Conservation (phyloP, 2,888 invertebrate species). For the Athalia rosae region DNA sequence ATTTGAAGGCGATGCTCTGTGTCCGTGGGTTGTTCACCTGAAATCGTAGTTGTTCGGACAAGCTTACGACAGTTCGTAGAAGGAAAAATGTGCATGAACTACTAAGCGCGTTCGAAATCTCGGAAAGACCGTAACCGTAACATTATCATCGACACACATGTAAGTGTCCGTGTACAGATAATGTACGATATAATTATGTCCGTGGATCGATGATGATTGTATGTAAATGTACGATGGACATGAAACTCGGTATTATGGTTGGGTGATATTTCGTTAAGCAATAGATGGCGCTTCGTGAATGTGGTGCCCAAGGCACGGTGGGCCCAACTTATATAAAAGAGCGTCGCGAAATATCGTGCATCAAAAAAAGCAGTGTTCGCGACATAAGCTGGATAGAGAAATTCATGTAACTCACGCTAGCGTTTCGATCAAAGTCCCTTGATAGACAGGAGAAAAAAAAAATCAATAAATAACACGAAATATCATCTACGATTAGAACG, state of each 20-base stretch:
- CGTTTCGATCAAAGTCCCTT: background rate
- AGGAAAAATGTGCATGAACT: too few relatives aligned
- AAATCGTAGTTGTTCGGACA: too few relatives aligned
- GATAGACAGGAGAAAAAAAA: background rate
- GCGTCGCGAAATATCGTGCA: conserved; percentile 24
- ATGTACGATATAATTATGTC: background rate
- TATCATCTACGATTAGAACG: too few relatives aligned
- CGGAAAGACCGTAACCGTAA: too few relatives aligned
- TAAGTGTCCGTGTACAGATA: too few relatives aligned
- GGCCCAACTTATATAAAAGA: conserved; percentile 1
- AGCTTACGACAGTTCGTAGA: too few relatives aligned
- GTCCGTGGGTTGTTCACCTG: too few relatives aligned
- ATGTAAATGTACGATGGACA: background rate
- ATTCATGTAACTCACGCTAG: too few relatives aligned
- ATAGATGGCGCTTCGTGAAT: conserved; percentile 5
- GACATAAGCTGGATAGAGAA: background rate
- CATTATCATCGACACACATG: too few relatives aligned
- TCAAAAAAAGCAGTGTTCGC: conserved; percentile 19
- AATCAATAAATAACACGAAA: too few relatives aligned
- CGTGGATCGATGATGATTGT: background rate
- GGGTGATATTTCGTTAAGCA: background rate
- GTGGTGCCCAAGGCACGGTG: background rate
- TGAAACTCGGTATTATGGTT: background rate
- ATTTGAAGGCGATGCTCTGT: too few relatives aligned
- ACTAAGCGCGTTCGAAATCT: too few relatives aligned